These are phyloP conservation scores for Sternotherus odoratus DNA, from an alignment of 2,797 vertebrate species.

Conservation along the genomic window DNA sequence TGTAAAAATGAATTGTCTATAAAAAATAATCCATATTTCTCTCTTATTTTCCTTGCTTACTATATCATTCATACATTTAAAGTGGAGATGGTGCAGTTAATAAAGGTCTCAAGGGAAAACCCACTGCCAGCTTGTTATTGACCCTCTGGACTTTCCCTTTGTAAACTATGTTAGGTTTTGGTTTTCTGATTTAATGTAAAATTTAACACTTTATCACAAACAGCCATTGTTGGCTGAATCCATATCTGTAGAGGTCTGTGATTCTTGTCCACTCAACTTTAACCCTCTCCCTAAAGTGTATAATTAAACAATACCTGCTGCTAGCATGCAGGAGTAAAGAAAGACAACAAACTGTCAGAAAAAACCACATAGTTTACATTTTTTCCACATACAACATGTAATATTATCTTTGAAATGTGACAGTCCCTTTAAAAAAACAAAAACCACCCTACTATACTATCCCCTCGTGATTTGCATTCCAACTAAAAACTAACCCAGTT, in stretches of 20 bases:
- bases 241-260: not conserved
- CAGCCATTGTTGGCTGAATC: not conserved
- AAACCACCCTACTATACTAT: not conserved
- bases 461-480: not conserved
- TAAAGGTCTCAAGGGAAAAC: not conserved
- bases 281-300: rapidly evolving
- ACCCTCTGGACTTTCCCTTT: not conserved
- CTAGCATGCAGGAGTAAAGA: not conserved
- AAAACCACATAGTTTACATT: not conserved
- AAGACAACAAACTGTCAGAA: not conserved
- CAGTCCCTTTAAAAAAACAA: not conserved
- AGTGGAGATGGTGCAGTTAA: not conserved
- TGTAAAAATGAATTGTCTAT: not conserved
- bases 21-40: not conserved
- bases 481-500: not conserved
- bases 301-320: not conserved
- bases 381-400: not conserved
- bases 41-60: not conserved
- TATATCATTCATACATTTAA: not conserved
- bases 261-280: not conserved
- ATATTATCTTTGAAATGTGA: not conserved
- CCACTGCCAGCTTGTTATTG: not conserved
- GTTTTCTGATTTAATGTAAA: not conserved
- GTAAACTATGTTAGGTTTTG: not conserved
- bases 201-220: not conserved